Evolutionary conservation across 2,113 vertebrate genomes (phyloP), one percentile per base, ranked within the genome.

Genomic region (Anas platyrhynchos): DNA sequence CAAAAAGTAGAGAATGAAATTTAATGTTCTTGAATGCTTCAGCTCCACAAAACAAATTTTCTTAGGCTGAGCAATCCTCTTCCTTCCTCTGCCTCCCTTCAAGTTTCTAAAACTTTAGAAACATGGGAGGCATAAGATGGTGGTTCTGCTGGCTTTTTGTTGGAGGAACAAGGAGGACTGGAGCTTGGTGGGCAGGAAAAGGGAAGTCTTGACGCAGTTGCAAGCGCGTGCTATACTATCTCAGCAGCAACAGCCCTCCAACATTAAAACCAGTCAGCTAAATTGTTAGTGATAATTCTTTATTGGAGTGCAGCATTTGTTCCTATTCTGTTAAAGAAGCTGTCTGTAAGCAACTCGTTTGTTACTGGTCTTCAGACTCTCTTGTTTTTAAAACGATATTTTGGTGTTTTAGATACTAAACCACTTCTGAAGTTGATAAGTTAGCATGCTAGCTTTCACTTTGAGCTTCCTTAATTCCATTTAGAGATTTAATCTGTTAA

Each of bases 201-300:
- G 48, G 84, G 91, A 96, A 87, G 76, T 92, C 36, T 61, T 83
- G 80, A 3, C 58, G 2, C 16, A 25, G 34, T 44, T 52, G 2
- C 1, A 7, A 41, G 2, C 1, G 43, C 1, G 4, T 1, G 10
- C 48, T 38, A 31, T 9, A 4, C n/a, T 78, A 4, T 25, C 6
- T 26, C 38, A 13, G 50, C 8, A 3, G 1, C 54, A 41, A n/a
- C 79, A 58, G 54, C 25, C n/a, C 17, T 27, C 46, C 32, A 48
- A n/a, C 38, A 1, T 13, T 5, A 2, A 22, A 52, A 29, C 20
- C 55, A 17, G 43, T 29, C 16, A 9, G 23, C 38, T 50, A 2
- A 43, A 21, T 1, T 10, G 29, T 10, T 63, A 15, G n/a, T 5
- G 38, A 4, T 22, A 10, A 4, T 11, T 38, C 13, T 32, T 34